Base-by-base conservation (phyloP, 2,797 vertebrate species). In the Macroramphosus scolopax region DNA sequence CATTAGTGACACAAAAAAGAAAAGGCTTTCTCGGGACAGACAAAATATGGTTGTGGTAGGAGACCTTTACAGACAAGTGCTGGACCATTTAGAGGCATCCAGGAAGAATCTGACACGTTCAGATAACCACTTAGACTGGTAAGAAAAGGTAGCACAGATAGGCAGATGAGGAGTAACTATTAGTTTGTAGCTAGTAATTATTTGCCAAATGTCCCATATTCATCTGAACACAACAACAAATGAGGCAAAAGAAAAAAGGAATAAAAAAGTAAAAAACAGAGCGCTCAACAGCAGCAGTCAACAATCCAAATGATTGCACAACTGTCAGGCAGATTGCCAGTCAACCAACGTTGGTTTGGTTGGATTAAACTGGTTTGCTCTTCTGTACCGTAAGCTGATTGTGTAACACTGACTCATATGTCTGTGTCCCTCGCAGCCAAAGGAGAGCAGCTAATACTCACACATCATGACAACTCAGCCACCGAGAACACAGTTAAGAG, bases 341-440 rank as follows among this genome's bases (percentile, higher is more conserved):
- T 42, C 9, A 49, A 42, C 39, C 17, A 16, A 11, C 4, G 5
- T 8, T 28, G 34, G 6, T 38, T 40, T 47, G 40, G 50, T 36
- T 37, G 30, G 56, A 68, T 68, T 63, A 41, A 78, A 58, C 50
- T 33, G 61, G 58, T 73, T 71, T 41, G 18, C 46, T 51, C 17
- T 45, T 48, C 14, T 45, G 14, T 20, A 33, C 45, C 1, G 18
- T 68, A 73, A 72, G 16, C 35, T 0, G 20, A 41, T 72, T 80
- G 55, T 45, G 63, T 31, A 76, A 79, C 32, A 24, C 25, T 64
- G 69, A 75, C 41, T 69, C 53, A 39, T 8, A 20, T 25, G 14
- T 35, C 40, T n/a, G 28, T 18, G 18, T 26, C 31, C 3, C 3
- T 22, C 1, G 0, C 12, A 35, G 62, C 25, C 26, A 2, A 25